A percentile compares a stretch with the other conserved stretches of the same genome.
These are phyloP conservation scores for Gila robusta DNA, from an alignment of 2,797 vertebrate species.

Conservation along the genomic window DNA sequence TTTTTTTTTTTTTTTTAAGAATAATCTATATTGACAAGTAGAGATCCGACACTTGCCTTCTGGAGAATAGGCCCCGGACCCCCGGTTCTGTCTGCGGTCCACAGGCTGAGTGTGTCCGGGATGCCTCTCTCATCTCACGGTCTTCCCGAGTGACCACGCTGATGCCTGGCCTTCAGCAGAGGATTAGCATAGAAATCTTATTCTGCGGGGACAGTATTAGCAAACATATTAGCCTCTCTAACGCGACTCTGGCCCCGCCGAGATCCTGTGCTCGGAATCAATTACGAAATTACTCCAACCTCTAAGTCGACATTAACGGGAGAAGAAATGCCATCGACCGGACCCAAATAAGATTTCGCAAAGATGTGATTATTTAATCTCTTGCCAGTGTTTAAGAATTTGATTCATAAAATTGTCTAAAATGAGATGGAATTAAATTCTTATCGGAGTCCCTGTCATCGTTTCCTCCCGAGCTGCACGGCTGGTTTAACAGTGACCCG, in stretches of 20 bases:
- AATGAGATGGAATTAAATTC: conserved; percentile 99
- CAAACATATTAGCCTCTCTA: conserved; percentile 97
- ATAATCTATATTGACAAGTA: background rate
- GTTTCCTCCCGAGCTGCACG: conserved; percentile 89
- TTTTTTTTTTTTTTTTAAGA: background rate
- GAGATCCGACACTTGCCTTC: conserved; percentile 20
- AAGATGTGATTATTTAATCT: conserved; percentile 99
- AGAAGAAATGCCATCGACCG: conserved; percentile 98
- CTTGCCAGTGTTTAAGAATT: conserved; percentile 97
- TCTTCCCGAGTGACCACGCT: conserved; percentile 90
- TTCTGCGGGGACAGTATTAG: conserved; percentile 98
- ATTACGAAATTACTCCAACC: conserved; percentile 99
- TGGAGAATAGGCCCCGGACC: background rate
- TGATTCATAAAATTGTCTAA: conserved; percentile 98
- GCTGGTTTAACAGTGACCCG: conserved; percentile 78
- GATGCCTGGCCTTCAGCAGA: conserved; percentile 77
- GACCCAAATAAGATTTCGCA: conserved; percentile 96
- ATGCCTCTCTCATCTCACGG: conserved; percentile 73
- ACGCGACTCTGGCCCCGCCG: conserved; percentile 90
- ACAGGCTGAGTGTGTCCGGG: conserved; percentile 9
- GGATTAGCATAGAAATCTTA: conserved; percentile 99
- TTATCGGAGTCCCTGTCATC: conserved; percentile 99
- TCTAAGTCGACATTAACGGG: conserved; percentile 99
- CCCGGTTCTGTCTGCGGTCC: background rate
- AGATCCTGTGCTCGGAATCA: conserved; percentile 96